Conservation (phyloP, 2,888 invertebrate genomes). For the Eupithecia subumbrata region DNA sequence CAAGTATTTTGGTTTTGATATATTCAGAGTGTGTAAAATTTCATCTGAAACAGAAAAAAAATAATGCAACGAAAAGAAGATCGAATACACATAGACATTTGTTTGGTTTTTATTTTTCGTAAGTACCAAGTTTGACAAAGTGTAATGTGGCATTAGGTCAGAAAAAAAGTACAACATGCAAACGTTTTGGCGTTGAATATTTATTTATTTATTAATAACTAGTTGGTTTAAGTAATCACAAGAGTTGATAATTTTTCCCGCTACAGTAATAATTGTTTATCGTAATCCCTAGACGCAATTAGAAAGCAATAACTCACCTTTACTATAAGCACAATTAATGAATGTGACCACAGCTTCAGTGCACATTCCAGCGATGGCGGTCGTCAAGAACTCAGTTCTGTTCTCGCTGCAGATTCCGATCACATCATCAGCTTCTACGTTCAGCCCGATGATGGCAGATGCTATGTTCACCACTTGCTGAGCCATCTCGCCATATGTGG, state of each 20-base stretch:
- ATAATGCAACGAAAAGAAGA: neutral
- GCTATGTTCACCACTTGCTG: slow-evolving; percentile 58
- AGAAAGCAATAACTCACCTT: slow-evolving; percentile 48
- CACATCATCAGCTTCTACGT: slow-evolving; percentile 55
- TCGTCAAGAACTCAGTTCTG: slow-evolving; percentile 55
- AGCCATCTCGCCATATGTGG: slow-evolving; percentile 54
- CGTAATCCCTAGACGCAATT: neutral
- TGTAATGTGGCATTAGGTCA: too few relatives aligned
- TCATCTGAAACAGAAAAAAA: slow-evolving; percentile 58
- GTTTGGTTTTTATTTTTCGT: neutral
- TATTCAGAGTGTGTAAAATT: slow-evolving; percentile 59
- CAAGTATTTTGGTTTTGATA: slow-evolving; percentile 66
- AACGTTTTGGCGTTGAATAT: too few relatives aligned
- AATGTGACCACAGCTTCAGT: slow-evolving; percentile 57
- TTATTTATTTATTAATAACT: too few relatives aligned
- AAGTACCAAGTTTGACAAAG: too few relatives aligned
- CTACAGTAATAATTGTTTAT: too few relatives aligned
- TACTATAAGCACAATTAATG: slow-evolving; percentile 59
- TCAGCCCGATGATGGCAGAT: slow-evolving; percentile 48
- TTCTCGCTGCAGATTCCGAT: slow-evolving; percentile 64
- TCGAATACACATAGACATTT: neutral
- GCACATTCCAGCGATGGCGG: slow-evolving; percentile 54
- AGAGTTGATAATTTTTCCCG: too few relatives aligned
- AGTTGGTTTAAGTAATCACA: too few relatives aligned
- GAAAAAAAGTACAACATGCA: neutral